phyloP scores from a whole-genome alignment of 1,140 invertebrate genomes.

The Heliconius nattereri region DNA sequence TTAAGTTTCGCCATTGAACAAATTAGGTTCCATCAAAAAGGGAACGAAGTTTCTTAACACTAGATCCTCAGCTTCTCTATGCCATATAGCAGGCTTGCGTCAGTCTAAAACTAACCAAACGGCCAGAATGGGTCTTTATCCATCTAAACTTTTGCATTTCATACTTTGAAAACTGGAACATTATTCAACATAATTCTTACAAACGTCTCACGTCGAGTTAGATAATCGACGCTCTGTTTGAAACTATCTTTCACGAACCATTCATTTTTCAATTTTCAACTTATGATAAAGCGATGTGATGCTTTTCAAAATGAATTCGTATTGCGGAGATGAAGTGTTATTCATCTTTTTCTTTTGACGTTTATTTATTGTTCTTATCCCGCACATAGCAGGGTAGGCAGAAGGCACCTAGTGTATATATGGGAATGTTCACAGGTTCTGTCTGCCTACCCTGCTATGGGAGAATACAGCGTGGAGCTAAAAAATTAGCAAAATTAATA shows the following conservation, averaged over 20 bases:
- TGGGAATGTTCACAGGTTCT: no score
- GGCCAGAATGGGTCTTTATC: neutral
- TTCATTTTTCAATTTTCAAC: slow-evolving; percentile 13
- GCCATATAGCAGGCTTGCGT: no score
- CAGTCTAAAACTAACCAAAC: no score
- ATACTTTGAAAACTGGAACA: neutral
- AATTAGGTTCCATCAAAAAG: no score
- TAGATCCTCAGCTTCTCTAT: no score
- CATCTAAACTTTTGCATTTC: neutral
- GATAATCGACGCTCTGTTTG: neutral
- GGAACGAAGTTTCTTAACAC: no score
- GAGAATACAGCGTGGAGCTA: no score
- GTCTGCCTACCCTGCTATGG: no score
- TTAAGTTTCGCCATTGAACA: no score
- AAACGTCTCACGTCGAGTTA: slow-evolving; percentile 9
- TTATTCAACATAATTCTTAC: slow-evolving; percentile 9
- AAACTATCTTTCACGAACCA: slow-evolving; percentile 5
- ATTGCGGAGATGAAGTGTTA: neutral
- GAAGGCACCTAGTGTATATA: no score
- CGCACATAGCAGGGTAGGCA: no score
- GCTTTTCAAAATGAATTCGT: neutral
- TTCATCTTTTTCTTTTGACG: neutral
- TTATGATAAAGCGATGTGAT: slow-evolving; percentile 14
- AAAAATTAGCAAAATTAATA: no score
- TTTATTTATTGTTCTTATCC: neutral